phyloP scores from a whole-genome alignment of 2,888 invertebrate genomes.

The Syrphus vitripennis region DNA sequence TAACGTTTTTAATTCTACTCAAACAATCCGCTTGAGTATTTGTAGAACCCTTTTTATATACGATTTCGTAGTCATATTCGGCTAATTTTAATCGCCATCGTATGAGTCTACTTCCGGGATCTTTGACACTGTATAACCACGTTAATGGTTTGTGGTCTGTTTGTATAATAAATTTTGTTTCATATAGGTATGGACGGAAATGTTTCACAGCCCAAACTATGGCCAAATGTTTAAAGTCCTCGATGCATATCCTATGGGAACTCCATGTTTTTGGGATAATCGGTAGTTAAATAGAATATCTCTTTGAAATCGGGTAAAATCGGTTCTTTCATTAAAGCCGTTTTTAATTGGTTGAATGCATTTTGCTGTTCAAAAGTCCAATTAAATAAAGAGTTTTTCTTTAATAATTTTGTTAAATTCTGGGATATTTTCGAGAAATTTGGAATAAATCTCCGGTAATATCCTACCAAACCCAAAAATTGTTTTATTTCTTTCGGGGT shows the following conservation, averaged over 20 bases:
- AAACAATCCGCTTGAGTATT: neutral
- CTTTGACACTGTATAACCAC: neutral
- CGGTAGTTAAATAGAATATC: neutral
- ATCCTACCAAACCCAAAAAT: neutral
- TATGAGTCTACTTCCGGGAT: too few relatives aligned
- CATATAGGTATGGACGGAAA: too few relatives aligned
- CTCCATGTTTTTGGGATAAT: too few relatives aligned
- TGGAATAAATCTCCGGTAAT: neutral
- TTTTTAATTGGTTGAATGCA: neutral
- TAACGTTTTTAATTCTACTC: neutral
- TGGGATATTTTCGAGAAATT: neutral
- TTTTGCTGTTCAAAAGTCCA: neutral
- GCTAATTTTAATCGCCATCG: slow-evolving; percentile 74
- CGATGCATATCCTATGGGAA: too few relatives aligned
- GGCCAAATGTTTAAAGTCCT: too few relatives aligned
- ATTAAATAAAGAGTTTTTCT: neutral
- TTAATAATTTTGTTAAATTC: neutral
- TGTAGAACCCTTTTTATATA: neutral
- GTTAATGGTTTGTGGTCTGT: neutral
- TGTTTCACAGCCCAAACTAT: too few relatives aligned
- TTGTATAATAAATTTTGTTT: too few relatives aligned
- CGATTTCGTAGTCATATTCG: slow-evolving; percentile 73
- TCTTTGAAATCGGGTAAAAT: neutral
- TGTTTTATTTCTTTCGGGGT: neutral
- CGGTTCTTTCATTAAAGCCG: neutral